Evolutionary conservation across 2,113 vertebrate species (phyloP).

Genomic region (Sinocyclocheilus grahami): DNA sequence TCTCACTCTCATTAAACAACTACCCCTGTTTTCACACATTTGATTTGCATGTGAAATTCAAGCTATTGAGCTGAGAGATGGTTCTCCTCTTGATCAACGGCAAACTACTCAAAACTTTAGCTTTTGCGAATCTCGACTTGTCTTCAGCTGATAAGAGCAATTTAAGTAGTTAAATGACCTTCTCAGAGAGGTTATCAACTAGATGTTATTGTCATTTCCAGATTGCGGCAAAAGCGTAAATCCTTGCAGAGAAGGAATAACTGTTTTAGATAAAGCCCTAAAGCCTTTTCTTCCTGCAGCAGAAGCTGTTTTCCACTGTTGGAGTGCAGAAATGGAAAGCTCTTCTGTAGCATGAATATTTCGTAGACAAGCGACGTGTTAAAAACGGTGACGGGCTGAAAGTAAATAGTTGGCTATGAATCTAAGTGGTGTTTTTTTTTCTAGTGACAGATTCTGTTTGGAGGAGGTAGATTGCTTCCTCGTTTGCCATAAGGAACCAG

Average conservation of each 20-base stretch:
- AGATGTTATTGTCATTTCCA: slow-evolving; percentile 5
- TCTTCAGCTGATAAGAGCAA: slow-evolving; percentile 36
- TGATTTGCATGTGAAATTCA: slow-evolving; percentile 54
- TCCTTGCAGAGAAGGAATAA: background rate
- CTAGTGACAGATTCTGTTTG: background rate
- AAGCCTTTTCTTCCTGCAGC: slow-evolving; percentile 1
- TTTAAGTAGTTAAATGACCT: slow-evolving; percentile 24
- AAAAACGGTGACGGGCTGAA: slow-evolving; percentile 16
- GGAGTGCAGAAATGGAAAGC: slow-evolving; percentile 17
- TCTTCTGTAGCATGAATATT: slow-evolving; percentile 34
- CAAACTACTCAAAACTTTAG: slow-evolving; percentile 43
- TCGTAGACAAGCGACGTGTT: slow-evolving; percentile 27
- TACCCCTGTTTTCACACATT: slow-evolving; percentile 51
- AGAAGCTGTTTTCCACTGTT: background rate
- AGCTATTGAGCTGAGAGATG: slow-evolving; percentile 47
- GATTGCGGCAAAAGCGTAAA: background rate
- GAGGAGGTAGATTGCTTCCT: background rate
- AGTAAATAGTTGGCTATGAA: slow-evolving; percentile 4
- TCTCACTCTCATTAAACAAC: slow-evolving; percentile 60
- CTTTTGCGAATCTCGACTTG: slow-evolving; percentile 32
- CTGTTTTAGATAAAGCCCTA: slow-evolving; percentile 20
- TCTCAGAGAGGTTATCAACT: background rate
- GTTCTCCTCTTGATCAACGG: slow-evolving; percentile 27
- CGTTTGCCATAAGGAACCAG: background rate
- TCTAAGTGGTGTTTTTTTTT: slow-evolving; percentile 16